Percentiles rank a stretch among this genome's conserved stretches.
These are phyloP conservation scores for Chouioia cunea DNA, from an alignment of 2,888 invertebrate genomes.

Conservation along the genomic window DNA sequence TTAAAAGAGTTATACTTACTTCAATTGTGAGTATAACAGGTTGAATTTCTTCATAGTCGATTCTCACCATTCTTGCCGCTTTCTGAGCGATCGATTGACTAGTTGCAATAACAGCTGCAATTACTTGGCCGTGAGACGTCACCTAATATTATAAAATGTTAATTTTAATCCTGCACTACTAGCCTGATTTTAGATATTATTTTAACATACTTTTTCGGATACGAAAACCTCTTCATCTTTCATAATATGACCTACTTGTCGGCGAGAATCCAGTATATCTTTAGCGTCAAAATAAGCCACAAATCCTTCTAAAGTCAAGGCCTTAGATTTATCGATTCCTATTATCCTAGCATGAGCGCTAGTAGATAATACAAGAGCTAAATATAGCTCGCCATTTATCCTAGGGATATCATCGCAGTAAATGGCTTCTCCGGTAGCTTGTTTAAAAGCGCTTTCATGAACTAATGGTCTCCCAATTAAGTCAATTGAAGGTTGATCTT, in stretches of 20 bases:
- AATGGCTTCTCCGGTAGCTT: constrained; percentile 91
- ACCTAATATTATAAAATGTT: constrained; percentile 61
- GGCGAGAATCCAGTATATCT: constrained; percentile 80
- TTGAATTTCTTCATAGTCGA: constrained; percentile 82
- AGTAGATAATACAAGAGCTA: constrained; percentile 84
- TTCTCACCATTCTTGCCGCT: constrained; percentile 82
- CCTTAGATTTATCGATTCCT: constrained; percentile 80
- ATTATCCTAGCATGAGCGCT: constrained; percentile 86
- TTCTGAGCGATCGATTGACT: constrained; percentile 84
- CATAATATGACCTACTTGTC: constrained; percentile 78
- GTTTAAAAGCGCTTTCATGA: constrained; percentile 87
- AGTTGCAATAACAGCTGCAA: constrained; percentile 82
- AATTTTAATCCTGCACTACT: not conserved
- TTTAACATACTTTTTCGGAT: constrained; percentile 74
- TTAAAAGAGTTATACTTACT: too few relatives aligned
- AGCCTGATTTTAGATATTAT: not conserved
- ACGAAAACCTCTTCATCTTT: constrained; percentile 90
- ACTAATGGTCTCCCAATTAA: constrained; percentile 85
- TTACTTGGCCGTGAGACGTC: constrained; percentile 80
- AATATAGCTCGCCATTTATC: constrained; percentile 82
- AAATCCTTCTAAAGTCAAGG: constrained; percentile 83
- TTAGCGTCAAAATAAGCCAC: constrained; percentile 83
- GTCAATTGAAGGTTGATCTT: constrained; percentile 75
- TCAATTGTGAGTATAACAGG: constrained; percentile 88
- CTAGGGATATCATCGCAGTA: constrained; percentile 91